Conservation (phyloP, 2,797 vertebrate genomes). For the Salmo trutta region DNA sequence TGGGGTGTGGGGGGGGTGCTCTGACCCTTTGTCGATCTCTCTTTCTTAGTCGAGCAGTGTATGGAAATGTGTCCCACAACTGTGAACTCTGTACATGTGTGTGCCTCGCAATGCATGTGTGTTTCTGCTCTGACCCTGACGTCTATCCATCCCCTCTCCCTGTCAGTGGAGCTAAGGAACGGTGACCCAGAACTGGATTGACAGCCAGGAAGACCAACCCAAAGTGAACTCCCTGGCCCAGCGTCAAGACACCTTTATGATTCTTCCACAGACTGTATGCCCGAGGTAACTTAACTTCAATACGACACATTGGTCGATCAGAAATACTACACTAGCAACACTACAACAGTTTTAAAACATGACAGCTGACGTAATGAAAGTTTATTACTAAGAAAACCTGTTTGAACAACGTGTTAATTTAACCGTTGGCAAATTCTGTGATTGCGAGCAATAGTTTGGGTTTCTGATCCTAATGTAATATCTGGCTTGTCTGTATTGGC, state of each 20-base stretch:
- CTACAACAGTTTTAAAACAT: neutral
- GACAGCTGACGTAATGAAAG: neutral
- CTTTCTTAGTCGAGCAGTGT: neutral
- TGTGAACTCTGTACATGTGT: neutral
- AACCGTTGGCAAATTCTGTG: neutral
- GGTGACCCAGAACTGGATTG: conserved; percentile 21
- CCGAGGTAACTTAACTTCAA: conserved; percentile 45
- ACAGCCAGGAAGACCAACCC: conserved; percentile 44
- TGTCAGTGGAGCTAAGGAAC: neutral
- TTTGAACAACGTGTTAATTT: neutral
- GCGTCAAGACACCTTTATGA: conserved; percentile 34
- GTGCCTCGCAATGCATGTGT: too few relatives aligned
- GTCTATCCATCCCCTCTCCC: conserved; percentile 7
- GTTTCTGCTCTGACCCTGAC: too few relatives aligned
- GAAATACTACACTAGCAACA: too few relatives aligned
- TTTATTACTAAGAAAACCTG: neutral
- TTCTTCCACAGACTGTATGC: conserved; percentile 33
- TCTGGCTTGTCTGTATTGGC: conserved; percentile 32
- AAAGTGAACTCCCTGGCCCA: conserved; percentile 35
- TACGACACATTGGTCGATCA: neutral
- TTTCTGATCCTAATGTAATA: conserved; percentile 9
- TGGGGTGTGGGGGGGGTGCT: conserved; percentile 4
- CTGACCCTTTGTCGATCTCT: neutral
- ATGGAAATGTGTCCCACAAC: neutral
- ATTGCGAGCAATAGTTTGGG: neutral